Evolutionary conservation across 2,113 vertebrate genomes (phyloP).

Genomic region (Ciconia stormi): DNA sequence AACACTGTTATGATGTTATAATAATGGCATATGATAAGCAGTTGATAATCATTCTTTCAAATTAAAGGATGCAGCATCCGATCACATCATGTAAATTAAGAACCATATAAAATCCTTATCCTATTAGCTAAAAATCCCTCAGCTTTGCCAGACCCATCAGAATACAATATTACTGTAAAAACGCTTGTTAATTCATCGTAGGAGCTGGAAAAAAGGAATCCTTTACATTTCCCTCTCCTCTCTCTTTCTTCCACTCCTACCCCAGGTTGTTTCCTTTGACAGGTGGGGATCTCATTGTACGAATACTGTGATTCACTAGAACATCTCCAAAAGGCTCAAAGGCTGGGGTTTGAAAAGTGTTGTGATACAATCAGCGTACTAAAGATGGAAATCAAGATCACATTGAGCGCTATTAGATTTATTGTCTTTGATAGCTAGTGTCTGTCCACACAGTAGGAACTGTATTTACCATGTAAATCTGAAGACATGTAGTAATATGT

Average conservation of each 20-base stretch:
- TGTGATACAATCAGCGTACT: rapidly evolving
- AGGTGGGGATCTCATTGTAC: not conserved
- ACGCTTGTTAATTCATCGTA: not conserved
- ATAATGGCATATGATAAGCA: not conserved
- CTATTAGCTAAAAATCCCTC: not conserved
- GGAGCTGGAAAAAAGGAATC: not conserved
- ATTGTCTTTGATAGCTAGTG: not conserved
- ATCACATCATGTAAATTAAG: not conserved
- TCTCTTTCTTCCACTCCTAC: not conserved
- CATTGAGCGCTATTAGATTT: not conserved
- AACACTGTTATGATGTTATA: not conserved
- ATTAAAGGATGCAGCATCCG: not conserved
- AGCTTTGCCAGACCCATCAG: not conserved
- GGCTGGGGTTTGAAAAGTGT: not conserved
- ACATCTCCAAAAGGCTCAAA: not conserved
- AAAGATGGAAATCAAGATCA: not conserved
- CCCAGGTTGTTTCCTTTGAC: not conserved
- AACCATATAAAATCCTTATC: not conserved
- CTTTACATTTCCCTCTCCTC: not conserved
- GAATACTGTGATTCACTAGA: not conserved
- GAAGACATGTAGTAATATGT: not conserved
- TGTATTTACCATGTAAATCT: not conserved
- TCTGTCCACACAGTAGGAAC: not conserved
- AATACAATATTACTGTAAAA: not conserved
- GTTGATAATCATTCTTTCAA: not conserved